A percentile compares a stretch with the other conserved stretches of the same genome.
Evolutionary conservation across 1,140 invertebrate species (phyloP).

Genomic region (Meloidogyne floridensis): DNA sequence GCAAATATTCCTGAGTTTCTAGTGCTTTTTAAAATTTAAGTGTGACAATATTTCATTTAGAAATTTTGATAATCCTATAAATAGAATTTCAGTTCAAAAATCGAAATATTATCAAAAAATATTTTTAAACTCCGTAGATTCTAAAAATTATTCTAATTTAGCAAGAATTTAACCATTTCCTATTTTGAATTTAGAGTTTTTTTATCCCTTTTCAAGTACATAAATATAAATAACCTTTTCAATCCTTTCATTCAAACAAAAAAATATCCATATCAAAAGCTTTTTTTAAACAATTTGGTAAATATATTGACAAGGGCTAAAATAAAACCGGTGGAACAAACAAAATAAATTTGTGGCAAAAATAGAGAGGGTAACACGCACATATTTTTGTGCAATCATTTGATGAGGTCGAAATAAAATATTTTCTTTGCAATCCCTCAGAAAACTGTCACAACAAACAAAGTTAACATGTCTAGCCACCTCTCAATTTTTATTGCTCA

Average conservation of each 20-base stretch:
- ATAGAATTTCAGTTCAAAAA: too few species aligned
- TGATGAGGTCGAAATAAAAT: neutral
- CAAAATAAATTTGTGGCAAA: slow-evolving; percentile 8
- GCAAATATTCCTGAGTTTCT: too few species aligned
- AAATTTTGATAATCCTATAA: too few species aligned
- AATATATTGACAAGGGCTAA: slow-evolving; percentile 1
- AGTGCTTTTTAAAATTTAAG: too few species aligned
- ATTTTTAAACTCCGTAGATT: too few species aligned
- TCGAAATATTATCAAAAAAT: too few species aligned
- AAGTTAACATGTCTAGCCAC: neutral
- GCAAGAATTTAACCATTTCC: too few species aligned
- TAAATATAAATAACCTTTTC: too few species aligned
- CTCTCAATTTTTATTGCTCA: neutral
- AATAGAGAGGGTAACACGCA: neutral
- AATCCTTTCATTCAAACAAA: neutral
- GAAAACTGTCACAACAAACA: neutral
- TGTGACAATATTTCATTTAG: too few species aligned
- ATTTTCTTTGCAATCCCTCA: neutral
- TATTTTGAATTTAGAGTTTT: too few species aligned
- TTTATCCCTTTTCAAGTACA: too few species aligned
- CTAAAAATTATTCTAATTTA: too few species aligned
- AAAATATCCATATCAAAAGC: neutral
- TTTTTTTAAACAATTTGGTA: slow-evolving; percentile 7
- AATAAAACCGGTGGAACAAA: slow-evolving; percentile 6
- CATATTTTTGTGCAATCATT: neutral